A percentile compares a stretch with the other conserved stretches of the same genome.
These are phyloP conservation scores for Arbacia lixula DNA, from an alignment of 53 echinoderm and acorn worm genomes.

Conservation along the genomic window DNA sequence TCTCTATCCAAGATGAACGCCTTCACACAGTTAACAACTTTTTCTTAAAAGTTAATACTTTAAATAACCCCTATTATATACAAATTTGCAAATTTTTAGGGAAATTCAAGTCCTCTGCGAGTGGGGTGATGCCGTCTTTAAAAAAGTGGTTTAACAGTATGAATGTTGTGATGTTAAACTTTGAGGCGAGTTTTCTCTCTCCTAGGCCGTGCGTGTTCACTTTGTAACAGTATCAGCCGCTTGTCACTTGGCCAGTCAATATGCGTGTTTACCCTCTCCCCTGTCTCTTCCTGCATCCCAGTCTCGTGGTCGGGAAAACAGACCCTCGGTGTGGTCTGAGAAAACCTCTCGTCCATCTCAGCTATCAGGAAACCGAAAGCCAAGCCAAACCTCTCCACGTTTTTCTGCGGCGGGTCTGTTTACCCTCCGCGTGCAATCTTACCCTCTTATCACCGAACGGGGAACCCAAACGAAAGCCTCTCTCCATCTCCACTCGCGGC, in stretches of 20 bases:
- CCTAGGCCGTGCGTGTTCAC: not conserved
- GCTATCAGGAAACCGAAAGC: conserved; percentile 49
- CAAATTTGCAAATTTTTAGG: not conserved
- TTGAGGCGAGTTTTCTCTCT: not conserved
- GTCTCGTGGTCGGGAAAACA: conserved; percentile 23
- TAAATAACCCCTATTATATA: too few species aligned
- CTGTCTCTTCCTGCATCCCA: conserved; percentile 6
- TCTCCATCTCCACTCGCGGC: conserved; percentile 51
- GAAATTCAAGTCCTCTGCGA: not conserved
- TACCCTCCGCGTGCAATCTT: conserved; percentile 41
- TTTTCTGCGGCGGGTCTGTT: conserved; percentile 47
- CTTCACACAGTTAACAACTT: too few species aligned
- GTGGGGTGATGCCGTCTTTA: not conserved
- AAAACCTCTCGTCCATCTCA: conserved; percentile 34
- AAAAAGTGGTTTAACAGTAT: conserved; percentile 20
- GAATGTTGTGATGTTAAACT: conserved; percentile 28
- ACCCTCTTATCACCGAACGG: conserved; percentile 43
- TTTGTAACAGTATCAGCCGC: conserved; percentile 26
- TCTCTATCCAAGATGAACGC: too few species aligned
- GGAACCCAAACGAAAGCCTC: conserved; percentile 53
- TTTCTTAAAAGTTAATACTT: too few species aligned
- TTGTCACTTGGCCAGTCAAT: conserved; percentile 33
- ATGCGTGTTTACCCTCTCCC: conserved; percentile 39
- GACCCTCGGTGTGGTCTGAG: conserved; percentile 15
- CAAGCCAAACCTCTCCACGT: conserved; percentile 51